Conservation (phyloP, 2,113 vertebrate genomes). For the Oplegnathus fasciatus region DNA sequence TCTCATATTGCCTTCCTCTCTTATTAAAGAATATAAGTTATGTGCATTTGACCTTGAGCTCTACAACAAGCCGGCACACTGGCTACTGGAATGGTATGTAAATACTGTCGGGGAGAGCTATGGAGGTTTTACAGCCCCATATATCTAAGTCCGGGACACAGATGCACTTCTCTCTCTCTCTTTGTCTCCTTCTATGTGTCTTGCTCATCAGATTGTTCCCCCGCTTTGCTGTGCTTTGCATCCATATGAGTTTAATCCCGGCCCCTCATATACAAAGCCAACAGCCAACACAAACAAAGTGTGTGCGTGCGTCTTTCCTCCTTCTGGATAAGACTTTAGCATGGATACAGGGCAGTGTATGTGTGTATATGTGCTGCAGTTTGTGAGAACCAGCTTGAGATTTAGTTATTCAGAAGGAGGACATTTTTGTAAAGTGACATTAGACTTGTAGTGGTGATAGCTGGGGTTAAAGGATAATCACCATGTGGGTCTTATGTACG, state of each 20-base stretch:
- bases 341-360: slow-evolving; percentile 6
- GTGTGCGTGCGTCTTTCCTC: slow-evolving; percentile 3
- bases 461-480: background rate
- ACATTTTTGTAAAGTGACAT: slow-evolving; percentile 5
- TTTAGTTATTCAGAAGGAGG: background rate
- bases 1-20: slow-evolving; percentile 32
- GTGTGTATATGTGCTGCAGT: slow-evolving; percentile 2
- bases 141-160: slow-evolving; percentile 62
- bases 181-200: slow-evolving; percentile 20
- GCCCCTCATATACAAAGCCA: slow-evolving; percentile 20
- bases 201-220: slow-evolving; percentile 47
- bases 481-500: background rate
- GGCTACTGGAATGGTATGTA: slow-evolving; percentile 65
- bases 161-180: slow-evolving; percentile 34
- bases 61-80: slow-evolving; percentile 56
- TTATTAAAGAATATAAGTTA: slow-evolving; percentile 67
- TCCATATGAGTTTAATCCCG: slow-evolving; percentile 64
- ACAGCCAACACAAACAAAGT: slow-evolving; percentile 33
- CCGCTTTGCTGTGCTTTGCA: slow-evolving; percentile 65
- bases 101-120: slow-evolving; percentile 59
- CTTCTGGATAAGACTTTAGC: slow-evolving; percentile 33
- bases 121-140: slow-evolving; percentile 71
- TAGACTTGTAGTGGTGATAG: background rate
- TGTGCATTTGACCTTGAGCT: slow-evolving; percentile 79
- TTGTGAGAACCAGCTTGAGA: background rate